phyloP scores from a whole-genome alignment of 30 jellyfish, hydroid and myxozoan genomes.

The Aurelia aurita region DNA sequence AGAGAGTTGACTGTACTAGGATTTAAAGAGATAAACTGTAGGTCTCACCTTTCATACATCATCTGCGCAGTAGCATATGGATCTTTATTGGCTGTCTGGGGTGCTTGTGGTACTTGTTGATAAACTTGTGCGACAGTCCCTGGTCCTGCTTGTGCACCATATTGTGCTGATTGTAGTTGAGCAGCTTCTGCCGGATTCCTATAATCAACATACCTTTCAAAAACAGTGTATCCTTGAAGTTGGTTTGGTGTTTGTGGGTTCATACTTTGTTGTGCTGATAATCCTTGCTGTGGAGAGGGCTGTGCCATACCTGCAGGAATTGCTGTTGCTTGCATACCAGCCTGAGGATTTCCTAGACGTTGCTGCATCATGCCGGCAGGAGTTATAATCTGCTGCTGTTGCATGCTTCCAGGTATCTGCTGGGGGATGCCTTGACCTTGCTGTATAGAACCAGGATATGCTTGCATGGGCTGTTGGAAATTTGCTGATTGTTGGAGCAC shows the following conservation, averaged over 20 bases:
- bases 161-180: background rate
- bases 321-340: slow-evolving; percentile 11
- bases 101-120: slow-evolving; percentile 8
- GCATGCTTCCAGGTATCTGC: slow-evolving; percentile 36
- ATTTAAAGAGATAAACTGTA: no score
- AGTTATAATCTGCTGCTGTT: slow-evolving; percentile 19
- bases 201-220: slow-evolving; percentile 59
- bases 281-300: background rate
- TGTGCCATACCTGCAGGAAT: slow-evolving; percentile 19
- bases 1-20: no score
- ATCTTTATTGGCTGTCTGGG: slow-evolving; percentile 23
- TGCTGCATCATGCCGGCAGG: slow-evolving; percentile 11
- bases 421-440: slow-evolving; percentile 19
- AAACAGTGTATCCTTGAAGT: slow-evolving; percentile 42
- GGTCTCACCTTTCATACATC: slow-evolving; percentile 44
- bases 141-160: background rate
- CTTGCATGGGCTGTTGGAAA: slow-evolving; percentile 9
- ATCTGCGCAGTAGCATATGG: slow-evolving; percentile 49
- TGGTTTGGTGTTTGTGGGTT: slow-evolving; percentile 11
- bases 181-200: slow-evolving; percentile 27
- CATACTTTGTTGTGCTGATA: background rate
- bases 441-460: background rate
- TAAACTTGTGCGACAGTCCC: slow-evolving; percentile 2
- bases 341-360: slow-evolving; percentile 13
- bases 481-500: slow-evolving; percentile 3